phyloP scores from a whole-genome alignment of 2,888 invertebrate species.

The Euspilapteryx auroguttella region DNA sequence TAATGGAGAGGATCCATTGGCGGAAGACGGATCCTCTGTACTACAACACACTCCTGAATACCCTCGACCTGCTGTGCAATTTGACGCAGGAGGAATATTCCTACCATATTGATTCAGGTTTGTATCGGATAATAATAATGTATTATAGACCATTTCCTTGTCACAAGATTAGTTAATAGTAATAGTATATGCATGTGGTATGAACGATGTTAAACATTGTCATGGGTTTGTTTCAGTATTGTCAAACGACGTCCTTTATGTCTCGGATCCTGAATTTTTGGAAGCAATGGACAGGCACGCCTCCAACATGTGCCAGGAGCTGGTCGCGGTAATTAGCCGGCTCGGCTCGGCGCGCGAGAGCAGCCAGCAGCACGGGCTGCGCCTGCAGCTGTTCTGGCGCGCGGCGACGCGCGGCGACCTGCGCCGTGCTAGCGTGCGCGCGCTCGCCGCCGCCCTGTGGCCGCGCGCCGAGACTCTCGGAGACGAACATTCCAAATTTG shows the following conservation, averaged over 20 bases:
- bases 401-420: slow-evolving; percentile 69
- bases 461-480: slow-evolving; percentile 69
- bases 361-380: slow-evolving; percentile 70
- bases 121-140: too few relatives aligned
- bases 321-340: slow-evolving; percentile 69
- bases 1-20: slow-evolving; percentile 75
- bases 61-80: slow-evolving; percentile 76
- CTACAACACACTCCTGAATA: slow-evolving; percentile 70
- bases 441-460: slow-evolving; percentile 81
- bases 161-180: too few relatives aligned
- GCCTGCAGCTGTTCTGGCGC: slow-evolving; percentile 73
- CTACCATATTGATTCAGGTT: slow-evolving; percentile 84
- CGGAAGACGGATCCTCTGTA: slow-evolving; percentile 68
- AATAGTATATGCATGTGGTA: too few relatives aligned
- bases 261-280: slow-evolving; percentile 85
- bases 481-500: slow-evolving; percentile 27
- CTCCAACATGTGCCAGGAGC: slow-evolving; percentile 74
- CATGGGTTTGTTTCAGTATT: slow-evolving; percentile 72
- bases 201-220: too few relatives aligned
- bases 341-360: slow-evolving; percentile 68
- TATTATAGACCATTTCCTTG: too few relatives aligned
- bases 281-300: slow-evolving; percentile 77
- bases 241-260: slow-evolving; percentile 91
- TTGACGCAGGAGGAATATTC: slow-evolving; percentile 82
- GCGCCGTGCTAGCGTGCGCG: slow-evolving; percentile 59